Conservation (phyloP, 2,888 invertebrate genomes). For the Philereme vetulata region DNA sequence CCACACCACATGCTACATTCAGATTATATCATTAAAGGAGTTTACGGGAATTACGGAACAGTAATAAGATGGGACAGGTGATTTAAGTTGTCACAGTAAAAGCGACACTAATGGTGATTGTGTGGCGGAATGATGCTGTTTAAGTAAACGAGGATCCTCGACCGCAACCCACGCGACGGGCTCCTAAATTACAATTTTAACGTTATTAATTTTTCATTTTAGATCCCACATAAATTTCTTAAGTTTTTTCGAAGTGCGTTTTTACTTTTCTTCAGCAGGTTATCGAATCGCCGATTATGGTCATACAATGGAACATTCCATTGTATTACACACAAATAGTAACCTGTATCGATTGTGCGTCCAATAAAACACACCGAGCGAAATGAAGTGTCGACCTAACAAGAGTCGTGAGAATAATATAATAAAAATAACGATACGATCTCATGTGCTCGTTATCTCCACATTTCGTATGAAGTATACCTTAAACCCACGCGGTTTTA, state of each 20-base stretch:
- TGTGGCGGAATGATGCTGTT: conserved; percentile 46
- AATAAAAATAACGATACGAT: conserved; percentile 64
- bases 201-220: too few species aligned
- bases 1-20: conserved; percentile 29
- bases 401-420: conserved; percentile 62
- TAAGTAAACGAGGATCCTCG: conserved; percentile 26
- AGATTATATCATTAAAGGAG: conserved; percentile 17
- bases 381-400: conserved; percentile 58
- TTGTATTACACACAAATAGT: conserved; percentile 11
- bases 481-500: conserved; percentile 25
- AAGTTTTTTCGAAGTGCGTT: too few species aligned
- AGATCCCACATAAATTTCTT: too few species aligned
- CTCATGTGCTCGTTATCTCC: conserved; percentile 63
- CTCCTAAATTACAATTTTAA: too few species aligned
- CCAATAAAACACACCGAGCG: conserved; percentile 35
- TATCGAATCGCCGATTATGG: conserved; percentile 7
- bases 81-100: conserved; percentile 54
- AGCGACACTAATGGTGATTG: conserved; percentile 55
- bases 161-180: conserved; percentile 4
- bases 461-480: conserved; percentile 50
- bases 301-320: conserved; percentile 6
- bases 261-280: background rate
- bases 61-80: conserved; percentile 46
- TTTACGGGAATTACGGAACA: conserved; percentile 37
- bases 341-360: conserved; percentile 21